These are phyloP conservation scores for Stylophora pistillata DNA, from an alignment of 64 coral and sea anemone species.

Conservation along the genomic window DNA sequence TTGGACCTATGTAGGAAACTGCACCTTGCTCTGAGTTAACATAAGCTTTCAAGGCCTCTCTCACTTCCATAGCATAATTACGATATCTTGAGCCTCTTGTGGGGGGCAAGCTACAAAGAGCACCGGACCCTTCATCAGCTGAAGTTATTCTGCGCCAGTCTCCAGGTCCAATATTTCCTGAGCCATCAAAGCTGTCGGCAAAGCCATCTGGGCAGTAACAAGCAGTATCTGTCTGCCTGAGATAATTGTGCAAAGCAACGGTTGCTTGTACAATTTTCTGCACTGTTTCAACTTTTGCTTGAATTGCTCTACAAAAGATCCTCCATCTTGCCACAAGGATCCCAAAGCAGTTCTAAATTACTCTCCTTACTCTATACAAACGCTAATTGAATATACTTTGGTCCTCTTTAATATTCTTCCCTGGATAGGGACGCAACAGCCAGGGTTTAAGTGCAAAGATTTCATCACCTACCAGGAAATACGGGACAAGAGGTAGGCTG, in stretches of 20 bases:
- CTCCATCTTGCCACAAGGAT: conserved; percentile 53
- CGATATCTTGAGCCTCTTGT: conserved; percentile 36
- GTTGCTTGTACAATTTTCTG: conserved; percentile 32
- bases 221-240: conserved; percentile 32
- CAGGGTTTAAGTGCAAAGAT: conserved; percentile 4
- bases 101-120: background rate
- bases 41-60: conserved; percentile 43
- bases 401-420: background rate
- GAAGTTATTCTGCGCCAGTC: conserved; percentile 44
- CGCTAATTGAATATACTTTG: background rate
- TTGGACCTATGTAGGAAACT: conserved; percentile 38
- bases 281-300: conserved; percentile 16
- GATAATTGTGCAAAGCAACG: conserved; percentile 34
- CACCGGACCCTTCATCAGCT: conserved; percentile 13
- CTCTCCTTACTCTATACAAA: background rate
- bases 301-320: conserved; percentile 33
- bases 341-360: conserved; percentile 29
- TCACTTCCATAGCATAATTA: conserved; percentile 28
- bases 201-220: conserved; percentile 20
- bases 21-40: conserved; percentile 45
- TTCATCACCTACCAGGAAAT: conserved; percentile 24
- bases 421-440: conserved; percentile 8
- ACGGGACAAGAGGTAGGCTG: conserved; percentile 1
- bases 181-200: conserved; percentile 40
- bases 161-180: conserved; percentile 49